Conservation (phyloP, 2,797 vertebrate species). For the Coregonus suidteri region DNA sequence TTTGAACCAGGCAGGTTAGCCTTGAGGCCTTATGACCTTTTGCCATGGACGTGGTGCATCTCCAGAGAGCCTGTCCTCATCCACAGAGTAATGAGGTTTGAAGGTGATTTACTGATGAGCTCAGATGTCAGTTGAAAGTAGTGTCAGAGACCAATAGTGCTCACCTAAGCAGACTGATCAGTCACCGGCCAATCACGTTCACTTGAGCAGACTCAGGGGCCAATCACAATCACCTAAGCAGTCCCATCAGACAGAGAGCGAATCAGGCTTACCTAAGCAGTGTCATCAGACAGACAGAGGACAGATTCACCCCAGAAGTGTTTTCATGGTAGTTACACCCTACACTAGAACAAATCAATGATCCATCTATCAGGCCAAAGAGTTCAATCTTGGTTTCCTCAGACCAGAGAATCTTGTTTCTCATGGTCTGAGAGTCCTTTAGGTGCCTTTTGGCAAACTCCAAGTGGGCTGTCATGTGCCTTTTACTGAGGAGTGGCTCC, state of each 20-base stretch:
- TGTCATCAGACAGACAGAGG: constrained; percentile 1
- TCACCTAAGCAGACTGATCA: constrained; percentile 6
- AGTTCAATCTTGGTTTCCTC: no score
- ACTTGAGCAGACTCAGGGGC: constrained; percentile 10
- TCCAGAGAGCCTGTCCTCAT: constrained; percentile 6
- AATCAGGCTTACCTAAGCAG: constrained; percentile 27
- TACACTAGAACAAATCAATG: constrained; percentile 47
- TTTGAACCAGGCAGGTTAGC: not conserved
- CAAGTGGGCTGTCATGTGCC: no score
- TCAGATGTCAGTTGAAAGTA: constrained; percentile 16
- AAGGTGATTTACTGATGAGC: constrained; percentile 14
- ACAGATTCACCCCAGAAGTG: constrained; percentile 27
- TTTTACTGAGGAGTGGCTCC: no score
- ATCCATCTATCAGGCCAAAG: not conserved
- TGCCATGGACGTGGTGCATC: not conserved
- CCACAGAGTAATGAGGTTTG: constrained; percentile 3
- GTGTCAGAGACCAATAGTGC: constrained; percentile 27
- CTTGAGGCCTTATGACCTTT: not conserved
- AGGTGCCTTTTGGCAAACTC: no score
- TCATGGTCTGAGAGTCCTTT: no score
- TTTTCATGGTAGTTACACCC: constrained; percentile 37
- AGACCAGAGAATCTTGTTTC: no score
- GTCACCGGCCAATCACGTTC: not conserved
- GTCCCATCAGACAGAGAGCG: not conserved
- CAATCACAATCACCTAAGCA: constrained; percentile 25